Conservation (phyloP, 2,888 invertebrate species). For the Cephus pygmeus region DNA sequence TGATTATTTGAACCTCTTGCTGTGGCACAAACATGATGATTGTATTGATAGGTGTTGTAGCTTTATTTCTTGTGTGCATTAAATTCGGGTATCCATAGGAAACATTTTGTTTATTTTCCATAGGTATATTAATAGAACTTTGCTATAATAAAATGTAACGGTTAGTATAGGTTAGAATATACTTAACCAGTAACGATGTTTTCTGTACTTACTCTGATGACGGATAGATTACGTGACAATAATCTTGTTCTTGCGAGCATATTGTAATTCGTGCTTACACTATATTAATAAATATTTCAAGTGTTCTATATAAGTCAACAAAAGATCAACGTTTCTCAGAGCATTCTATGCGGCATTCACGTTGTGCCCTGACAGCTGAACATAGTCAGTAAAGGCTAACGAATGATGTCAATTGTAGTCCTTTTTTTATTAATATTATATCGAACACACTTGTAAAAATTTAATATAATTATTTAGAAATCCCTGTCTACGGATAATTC, state of each 20-base stretch:
- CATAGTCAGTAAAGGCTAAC: too few relatives aligned
- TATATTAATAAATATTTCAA: too few relatives aligned
- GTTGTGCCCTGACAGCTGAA: too few relatives aligned
- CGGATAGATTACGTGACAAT: constrained; percentile 41
- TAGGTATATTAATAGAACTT: not conserved
- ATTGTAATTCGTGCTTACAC: not conserved
- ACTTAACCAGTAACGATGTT: not conserved
- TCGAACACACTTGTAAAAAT: too few relatives aligned
- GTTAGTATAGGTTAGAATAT: not conserved
- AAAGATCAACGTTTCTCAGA: too few relatives aligned
- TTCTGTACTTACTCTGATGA: constrained; percentile 41
- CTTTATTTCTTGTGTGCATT: constrained; percentile 59
- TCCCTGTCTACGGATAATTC: too few relatives aligned
- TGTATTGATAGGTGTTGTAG: constrained; percentile 88
- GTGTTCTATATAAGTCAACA: too few relatives aligned
- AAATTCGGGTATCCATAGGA: constrained; percentile 28
- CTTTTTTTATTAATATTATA: too few relatives aligned
- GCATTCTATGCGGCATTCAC: too few relatives aligned
- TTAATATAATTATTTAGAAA: too few relatives aligned
- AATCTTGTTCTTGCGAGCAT: constrained; percentile 40
- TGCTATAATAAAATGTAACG: not conserved
- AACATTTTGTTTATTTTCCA: constrained; percentile 30
- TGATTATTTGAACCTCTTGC: constrained; percentile 82
- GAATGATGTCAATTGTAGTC: too few relatives aligned
- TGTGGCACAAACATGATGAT: constrained; percentile 98